These are phyloP conservation scores for Tapera naevia DNA, from an alignment of 2,797 vertebrate genomes.

Conservation along the genomic window DNA sequence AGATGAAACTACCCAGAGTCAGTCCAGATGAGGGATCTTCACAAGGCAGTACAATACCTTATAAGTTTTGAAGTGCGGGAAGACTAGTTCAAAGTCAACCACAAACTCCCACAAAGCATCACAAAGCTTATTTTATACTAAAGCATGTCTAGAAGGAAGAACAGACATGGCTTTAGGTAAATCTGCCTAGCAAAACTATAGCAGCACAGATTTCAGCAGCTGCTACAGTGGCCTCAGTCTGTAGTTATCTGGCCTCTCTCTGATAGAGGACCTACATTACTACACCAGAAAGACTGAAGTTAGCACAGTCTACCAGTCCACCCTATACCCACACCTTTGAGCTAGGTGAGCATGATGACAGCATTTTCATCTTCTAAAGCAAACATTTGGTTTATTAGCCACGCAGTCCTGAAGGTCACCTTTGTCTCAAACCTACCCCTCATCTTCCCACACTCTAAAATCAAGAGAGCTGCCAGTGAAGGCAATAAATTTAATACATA, in stretches of 20 bases:
- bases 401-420: background rate
- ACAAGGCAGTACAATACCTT: background rate
- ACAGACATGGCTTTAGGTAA: rapidly evolving
- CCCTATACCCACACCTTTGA: background rate
- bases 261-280: background rate
- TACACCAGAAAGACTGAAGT: background rate
- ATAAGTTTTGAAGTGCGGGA: background rate
- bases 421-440: background rate
- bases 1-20: background rate
- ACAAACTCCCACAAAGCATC: background rate
- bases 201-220: background rate
- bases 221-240: background rate
- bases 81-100: background rate
- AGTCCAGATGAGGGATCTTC: too few species aligned
- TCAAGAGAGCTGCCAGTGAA: background rate
- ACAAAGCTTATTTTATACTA: background rate
- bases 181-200: background rate
- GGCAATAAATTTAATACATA: background rate
- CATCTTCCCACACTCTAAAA: background rate
- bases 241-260: background rate
- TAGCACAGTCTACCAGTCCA: background rate
- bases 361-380: background rate
- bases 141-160: background rate
- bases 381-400: background rate
- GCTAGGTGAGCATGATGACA: background rate